phyloP scores from a whole-genome alignment of 64 coral and sea anemone genomes.

The Porites lutea region DNA sequence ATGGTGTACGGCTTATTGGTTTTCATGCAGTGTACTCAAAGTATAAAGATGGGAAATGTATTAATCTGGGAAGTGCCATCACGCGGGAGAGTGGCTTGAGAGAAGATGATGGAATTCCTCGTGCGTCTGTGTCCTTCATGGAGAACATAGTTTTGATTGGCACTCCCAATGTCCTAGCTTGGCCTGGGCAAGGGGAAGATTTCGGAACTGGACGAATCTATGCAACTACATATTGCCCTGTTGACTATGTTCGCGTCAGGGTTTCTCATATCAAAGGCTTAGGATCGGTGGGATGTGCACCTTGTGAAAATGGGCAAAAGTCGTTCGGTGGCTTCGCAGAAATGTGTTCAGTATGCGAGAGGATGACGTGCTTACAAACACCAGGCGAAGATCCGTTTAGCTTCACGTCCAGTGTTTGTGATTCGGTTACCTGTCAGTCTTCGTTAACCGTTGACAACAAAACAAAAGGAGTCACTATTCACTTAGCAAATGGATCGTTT shows the following conservation, averaged over 20 bases:
- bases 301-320: slow-evolving; percentile 65
- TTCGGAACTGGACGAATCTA: slow-evolving; percentile 78
- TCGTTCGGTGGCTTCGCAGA: slow-evolving; percentile 75
- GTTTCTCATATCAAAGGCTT: slow-evolving; percentile 43
- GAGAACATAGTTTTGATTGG: slow-evolving; percentile 77
- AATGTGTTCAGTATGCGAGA: slow-evolving; percentile 62
- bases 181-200: slow-evolving; percentile 64
- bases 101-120: slow-evolving; percentile 36
- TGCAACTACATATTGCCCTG: slow-evolving; percentile 72
- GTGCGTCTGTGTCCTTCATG: slow-evolving; percentile 49
- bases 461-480: slow-evolving; percentile 12
- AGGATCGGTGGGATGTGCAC: slow-evolving; percentile 48
- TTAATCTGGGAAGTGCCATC: slow-evolving; percentile 51
- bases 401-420: too few species aligned
- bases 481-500: slow-evolving; percentile 45
- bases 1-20: slow-evolving; percentile 63
- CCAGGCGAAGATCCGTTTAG: slow-evolving; percentile 30
- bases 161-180: slow-evolving; percentile 70
- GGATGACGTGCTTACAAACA: slow-evolving; percentile 26
- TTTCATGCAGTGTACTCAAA: slow-evolving; percentile 48
- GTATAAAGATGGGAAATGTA: slow-evolving; percentile 22
- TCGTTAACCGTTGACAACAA: slow-evolving; percentile 4
- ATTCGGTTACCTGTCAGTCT: too few species aligned
- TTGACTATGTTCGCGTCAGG: slow-evolving; percentile 63
- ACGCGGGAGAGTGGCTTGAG: slow-evolving; percentile 45